These are phyloP conservation scores for Dipodomys ordii DNA, from an alignment of 2,113 vertebrate genomes.

Conservation along the genomic window DNA sequence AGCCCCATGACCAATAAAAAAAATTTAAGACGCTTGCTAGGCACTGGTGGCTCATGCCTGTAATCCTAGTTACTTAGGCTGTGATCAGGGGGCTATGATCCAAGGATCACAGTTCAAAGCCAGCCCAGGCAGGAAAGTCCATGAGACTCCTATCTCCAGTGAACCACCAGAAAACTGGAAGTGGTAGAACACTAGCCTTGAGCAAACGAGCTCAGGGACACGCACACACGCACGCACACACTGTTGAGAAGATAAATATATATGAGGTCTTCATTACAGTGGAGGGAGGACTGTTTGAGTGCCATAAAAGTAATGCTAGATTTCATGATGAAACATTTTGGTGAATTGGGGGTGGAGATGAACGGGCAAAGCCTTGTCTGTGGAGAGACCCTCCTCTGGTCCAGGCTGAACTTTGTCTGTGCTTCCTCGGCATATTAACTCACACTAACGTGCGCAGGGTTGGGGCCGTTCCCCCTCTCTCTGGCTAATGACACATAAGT, in stretches of 20 bases:
- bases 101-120: no score
- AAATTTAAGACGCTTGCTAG: background rate
- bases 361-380: background rate
- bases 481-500: slow-evolving; percentile 85
- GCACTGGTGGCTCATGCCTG: no score
- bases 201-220: no score
- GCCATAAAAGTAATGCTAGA: background rate
- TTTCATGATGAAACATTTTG: background rate
- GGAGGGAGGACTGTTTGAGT: slow-evolving; percentile 33
- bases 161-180: no score
- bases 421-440: slow-evolving; percentile 65
- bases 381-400: background rate
- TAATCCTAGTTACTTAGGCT: no score
- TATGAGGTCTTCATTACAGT: background rate
- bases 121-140: no score
- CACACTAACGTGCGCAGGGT: slow-evolving; percentile 72
- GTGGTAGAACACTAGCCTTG: no score
- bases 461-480: slow-evolving; percentile 69
- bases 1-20: no score
- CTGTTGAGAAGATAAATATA: background rate
- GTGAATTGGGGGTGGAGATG: background rate
- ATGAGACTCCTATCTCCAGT: no score
- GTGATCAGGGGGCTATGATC: no score
- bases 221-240: no score
- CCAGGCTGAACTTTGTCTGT: slow-evolving; percentile 40